Evolutionary conservation across 2,888 invertebrate species (phyloP), one percentile per base, ranked within the genome.

Genomic region (Anthophora plumipes): DNA sequence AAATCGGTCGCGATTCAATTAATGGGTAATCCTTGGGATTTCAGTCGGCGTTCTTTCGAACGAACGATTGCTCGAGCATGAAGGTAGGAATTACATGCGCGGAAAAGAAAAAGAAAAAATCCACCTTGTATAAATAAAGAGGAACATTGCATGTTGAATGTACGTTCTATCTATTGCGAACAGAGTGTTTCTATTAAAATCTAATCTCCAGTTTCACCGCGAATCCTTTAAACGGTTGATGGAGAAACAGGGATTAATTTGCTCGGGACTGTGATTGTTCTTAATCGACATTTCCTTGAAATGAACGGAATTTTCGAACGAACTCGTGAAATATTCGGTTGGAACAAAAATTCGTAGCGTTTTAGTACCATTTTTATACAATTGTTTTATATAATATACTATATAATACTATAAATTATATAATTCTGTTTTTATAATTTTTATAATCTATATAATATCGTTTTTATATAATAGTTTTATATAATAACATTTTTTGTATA

Each of bases 21-120:
- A 64, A 78, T 64, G 64, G 48, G 59, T 70, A 79, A 78, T 79
- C 79, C 70, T 60, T 50, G 64, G 31, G 48, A 78, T 71, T n/a
- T 37, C 60, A 79, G 66, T 77, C 64, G 52, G 6, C n/a, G 31
- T 60, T 64, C 17, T 20, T n/a, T 50, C 41, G 52, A 39, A 39
- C 69, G 59, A 60, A 70, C 60, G 50, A 52, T 59, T 20, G 43
- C 55, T 46, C 59, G 43, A 17, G 14, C 22, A 64, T 60, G 41
- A 63, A 48, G 17, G 68, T n/a, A 39, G 41, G 46, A 39, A 54
- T 69, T 57, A 46, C 20, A 4, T 3, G 31, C 2, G 31, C 2
- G 22, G 43, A 22, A 41, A 12, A 7, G 22, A 63, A 59, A 54
- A 48, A 25, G 31, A 39, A 12, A n/a, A n/a, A n/a, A n/a, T n/a